phyloP scores from a whole-genome alignment of 2,888 invertebrate species.

The Sinotaia quadrata region DNA sequence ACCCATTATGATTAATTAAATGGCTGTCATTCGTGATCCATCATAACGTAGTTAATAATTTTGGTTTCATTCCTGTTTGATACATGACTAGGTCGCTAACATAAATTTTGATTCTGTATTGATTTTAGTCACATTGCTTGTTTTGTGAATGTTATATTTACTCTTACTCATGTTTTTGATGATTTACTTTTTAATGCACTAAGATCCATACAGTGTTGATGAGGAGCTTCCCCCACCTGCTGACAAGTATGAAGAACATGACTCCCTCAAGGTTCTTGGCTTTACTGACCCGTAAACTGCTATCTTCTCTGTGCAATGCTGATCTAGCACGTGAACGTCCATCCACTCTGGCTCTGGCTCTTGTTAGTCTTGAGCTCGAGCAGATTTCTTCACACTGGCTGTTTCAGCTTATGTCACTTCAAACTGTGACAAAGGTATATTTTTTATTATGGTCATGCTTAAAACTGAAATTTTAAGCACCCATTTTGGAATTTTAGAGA shows the following conservation, averaged over 20 bases:
- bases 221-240: conserved; percentile 66
- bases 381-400: conserved; percentile 64
- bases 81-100: too few species aligned
- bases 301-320: conserved; percentile 74
- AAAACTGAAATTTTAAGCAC: neutral
- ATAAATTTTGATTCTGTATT: too few species aligned
- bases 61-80: too few species aligned
- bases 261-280: conserved; percentile 67
- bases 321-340: conserved; percentile 82
- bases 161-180: neutral
- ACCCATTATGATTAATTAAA: too few species aligned
- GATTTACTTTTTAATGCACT: neutral
- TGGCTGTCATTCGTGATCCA: too few species aligned
- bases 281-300: conserved; percentile 62
- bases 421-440: conserved; percentile 63
- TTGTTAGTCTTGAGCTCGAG: conserved; percentile 79
- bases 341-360: conserved; percentile 83
- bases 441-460: neutral
- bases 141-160: too few species aligned
- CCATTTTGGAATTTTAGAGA: neutral
- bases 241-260: conserved; percentile 61
- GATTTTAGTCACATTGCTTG: too few species aligned
- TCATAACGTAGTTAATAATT: too few species aligned
- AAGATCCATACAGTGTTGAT: conserved; percentile 68
- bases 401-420: conserved; percentile 59